phyloP scores from a whole-genome alignment of 2,888 invertebrate genomes.

The Ischnura elegans region DNA sequence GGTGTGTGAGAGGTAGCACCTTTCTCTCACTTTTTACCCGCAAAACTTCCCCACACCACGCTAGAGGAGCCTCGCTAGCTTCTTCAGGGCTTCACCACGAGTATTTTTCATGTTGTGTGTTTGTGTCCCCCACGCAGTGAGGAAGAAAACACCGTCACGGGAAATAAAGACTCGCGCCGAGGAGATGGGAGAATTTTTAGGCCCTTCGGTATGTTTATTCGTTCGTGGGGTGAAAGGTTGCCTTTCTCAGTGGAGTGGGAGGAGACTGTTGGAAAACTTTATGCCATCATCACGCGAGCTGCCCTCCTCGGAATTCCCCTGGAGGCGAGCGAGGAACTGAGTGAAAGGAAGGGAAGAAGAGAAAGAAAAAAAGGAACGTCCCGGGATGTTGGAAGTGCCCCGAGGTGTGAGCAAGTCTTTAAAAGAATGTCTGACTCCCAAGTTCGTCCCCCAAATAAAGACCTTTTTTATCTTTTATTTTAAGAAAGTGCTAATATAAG shows the following conservation, averaged over 20 bases:
- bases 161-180: neutral
- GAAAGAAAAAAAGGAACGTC: too few species aligned
- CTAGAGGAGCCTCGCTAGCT: too few species aligned
- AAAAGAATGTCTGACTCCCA: neutral
- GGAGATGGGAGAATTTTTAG: neutral
- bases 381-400: neutral
- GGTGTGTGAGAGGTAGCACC: too few species aligned
- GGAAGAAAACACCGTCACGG: neutral
- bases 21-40: too few species aligned
- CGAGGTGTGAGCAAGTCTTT: neutral
- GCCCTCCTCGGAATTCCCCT: neutral
- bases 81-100: too few species aligned
- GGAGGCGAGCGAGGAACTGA: neutral
- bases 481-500: neutral
- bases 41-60: too few species aligned
- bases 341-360: neutral
- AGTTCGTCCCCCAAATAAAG: too few species aligned
- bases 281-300: neutral
- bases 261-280: neutral
- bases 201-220: neutral
- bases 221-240: constrained; percentile 17
- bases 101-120: too few species aligned
- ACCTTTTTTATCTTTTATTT: neutral
- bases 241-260: neutral
- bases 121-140: too few species aligned